Base-by-base conservation (phyloP, 2,113 vertebrate genomes). In the Micromys minutus region DNA sequence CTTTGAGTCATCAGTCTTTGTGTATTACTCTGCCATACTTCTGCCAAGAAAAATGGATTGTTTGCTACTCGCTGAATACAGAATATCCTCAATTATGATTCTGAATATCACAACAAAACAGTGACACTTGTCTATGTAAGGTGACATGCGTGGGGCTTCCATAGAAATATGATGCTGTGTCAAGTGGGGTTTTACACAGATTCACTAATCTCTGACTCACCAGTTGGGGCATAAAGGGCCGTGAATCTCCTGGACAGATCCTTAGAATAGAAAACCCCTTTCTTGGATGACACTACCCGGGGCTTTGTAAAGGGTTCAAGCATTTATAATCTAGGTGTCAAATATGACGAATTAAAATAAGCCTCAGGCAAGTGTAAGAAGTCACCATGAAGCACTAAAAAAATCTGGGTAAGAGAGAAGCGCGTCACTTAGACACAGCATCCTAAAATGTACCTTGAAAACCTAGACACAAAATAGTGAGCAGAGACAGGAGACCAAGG, bases 311-410 rank as follows among this genome's bases (percentile, higher is more conserved):
- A 3, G 26, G 21, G 83, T 89, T 63, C 63, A 87, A 81, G n/a
- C 29, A 4, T 42, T 86, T 47, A 24, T 91, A 17, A 80, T 24
- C 26, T 77, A 57, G 5, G 57, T 80, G 42, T 13, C 11, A 88
- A 90, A 75, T 67, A 89, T 22, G 15, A 83, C n/a, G 5, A 55
- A 91, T 79, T 39, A 13, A 52, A 52, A 52, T 7, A 52, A 52
- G 11, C 50, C 85, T 59, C 81, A 29, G 21, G 45, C 74, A 97
- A 94, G 59, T 75, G 45, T 4, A 93, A 72, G 21, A 94, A 90
- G 61, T 94, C 26, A 63, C 13, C 29, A 42, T 4, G 77, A 75
- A 52, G 6, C 29, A 81, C n/a, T 39, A 63, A 63, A 7, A 90
- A 85, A 75, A 47, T 1, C 21, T 74, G 74, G 5, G 36, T 42